Base-by-base conservation (phyloP, 2,797 vertebrate species). In the Cygnus olor region DNA sequence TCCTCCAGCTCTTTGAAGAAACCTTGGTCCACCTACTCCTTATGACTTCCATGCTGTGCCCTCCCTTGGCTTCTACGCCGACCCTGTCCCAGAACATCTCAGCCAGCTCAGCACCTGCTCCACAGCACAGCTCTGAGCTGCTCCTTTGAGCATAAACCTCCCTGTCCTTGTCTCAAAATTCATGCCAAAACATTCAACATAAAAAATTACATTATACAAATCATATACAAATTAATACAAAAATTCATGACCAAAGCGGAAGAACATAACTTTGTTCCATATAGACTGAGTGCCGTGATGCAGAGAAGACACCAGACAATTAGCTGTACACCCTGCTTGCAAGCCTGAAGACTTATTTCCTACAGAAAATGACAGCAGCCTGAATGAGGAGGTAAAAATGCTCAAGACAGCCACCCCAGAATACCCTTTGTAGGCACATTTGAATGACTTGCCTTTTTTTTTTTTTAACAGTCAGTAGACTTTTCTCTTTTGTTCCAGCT, bases 401-500 rank as follows among this genome's bases (percentile, higher is more conserved):
- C 88, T 86, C 88, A 77, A 84, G 82, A 86, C 80, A 93, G 80
- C 74, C 70, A 87, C 53, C 44, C 78, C 30, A 17, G 38, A 51
- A 51, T 4, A 85, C 56, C 69, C 80, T 88, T 84, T 65, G 80
- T 78, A 94, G 88, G 91, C 84, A 82, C 38, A 44, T 80, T 81
- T 70, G 71, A 93, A 90, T 74, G 74, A 86, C 74, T 93, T 74
- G 28, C 60, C 38, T 38, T 38, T 38, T 38, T 38, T 38, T 38
- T 38, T 38, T 38, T 38, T 72, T 32, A 28, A 51, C 36, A 78
- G 18, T 57, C 80, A 60, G 45, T 36, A 64, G 70, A 68, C 28
- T 94, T 51, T 13, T 77, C 78, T 53, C 85, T 94, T 95, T 93
- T 94, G 91, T 96, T 94, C 85, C 74, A 94, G 57, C 57, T 86